Base-by-base conservation (phyloP, 2,888 invertebrate genomes). In the Subacronicta megacephala region DNA sequence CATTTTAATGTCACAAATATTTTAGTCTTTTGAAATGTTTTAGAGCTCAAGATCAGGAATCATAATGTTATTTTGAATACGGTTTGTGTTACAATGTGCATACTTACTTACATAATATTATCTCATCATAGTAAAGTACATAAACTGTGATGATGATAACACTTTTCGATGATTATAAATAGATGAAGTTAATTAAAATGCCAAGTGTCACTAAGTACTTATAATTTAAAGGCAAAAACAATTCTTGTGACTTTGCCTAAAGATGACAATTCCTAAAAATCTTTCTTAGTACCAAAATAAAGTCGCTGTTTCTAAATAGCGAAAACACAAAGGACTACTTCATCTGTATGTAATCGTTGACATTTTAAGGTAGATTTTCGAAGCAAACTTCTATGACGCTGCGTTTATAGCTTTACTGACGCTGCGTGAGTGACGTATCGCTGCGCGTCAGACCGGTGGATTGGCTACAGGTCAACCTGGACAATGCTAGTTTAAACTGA, bases 1-100 rank as follows among this genome's bases (percentile, higher is more conserved):
- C 40, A 51, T 57, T 59, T 58, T 46, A 42, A 49, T 53, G 62
- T 73, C 73, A 70, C 70, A 73, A 62, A 60, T 57, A 51, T 43
- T 52, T 37, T 37, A 13, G 43, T 38, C n/a, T 35, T 50, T 60
- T 55, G 1, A 37, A 58, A 53, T 15, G 12, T 56, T 58, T 67
- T 47, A 36, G 56, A 60, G 62, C 72, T 72, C 69, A 65, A 72
- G 64, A 53, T 49, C 40, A 46, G 47, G 17, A 46, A 68, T 61
- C 40, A 51, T 70, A 29, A 17, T 51, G 36, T 56, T 63, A 52
- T 35, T 58, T 57, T 66, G 29, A 54, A 35, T 49, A 52, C 13
- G 37, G 31, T 45, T 61, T 57, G 33, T 33, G 40, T 57, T 50
- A 38, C 44, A 56, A 38, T 43, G 33, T 47, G 38, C 40, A 44